These are phyloP conservation scores for Troides oblongomaculatus DNA, from an alignment of 2,888 invertebrate species.

Conservation along the genomic window DNA sequence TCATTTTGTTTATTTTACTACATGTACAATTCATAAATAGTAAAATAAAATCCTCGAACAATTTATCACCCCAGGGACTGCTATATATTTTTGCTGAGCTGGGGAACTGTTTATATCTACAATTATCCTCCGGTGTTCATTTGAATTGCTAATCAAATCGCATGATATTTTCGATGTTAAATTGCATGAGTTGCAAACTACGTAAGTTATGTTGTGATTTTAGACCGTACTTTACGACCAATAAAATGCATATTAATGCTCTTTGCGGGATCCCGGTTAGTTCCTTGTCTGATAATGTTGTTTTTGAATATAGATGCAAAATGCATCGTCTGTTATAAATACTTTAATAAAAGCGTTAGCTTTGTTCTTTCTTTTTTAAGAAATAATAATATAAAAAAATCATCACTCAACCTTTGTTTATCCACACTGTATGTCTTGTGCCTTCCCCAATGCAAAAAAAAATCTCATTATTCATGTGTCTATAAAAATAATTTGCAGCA, in stretches of 20 bases:
- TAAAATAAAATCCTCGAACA: slow-evolving; percentile 7
- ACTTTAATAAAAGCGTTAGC: not conserved
- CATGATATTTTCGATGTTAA: slow-evolving; percentile 28
- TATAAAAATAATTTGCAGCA: too few species aligned
- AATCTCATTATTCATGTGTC: too few species aligned
- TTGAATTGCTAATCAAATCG: slow-evolving; percentile 29
- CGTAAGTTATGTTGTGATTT: slow-evolving; percentile 35
- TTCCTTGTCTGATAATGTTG: slow-evolving; percentile 7
- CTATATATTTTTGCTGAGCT: slow-evolving; percentile 16
- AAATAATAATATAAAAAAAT: too few species aligned
- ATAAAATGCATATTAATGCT: slow-evolving; percentile 40
- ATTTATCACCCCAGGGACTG: not conserved
- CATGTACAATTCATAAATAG: slow-evolving; percentile 1
- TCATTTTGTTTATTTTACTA: not conserved
- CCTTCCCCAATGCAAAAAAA: too few species aligned
- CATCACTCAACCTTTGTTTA: too few species aligned
- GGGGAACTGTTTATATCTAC: slow-evolving; percentile 21
- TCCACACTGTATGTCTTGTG: too few species aligned
- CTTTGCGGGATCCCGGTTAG: slow-evolving; percentile 34
- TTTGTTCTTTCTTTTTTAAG: too few species aligned
- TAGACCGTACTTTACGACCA: slow-evolving; percentile 38
- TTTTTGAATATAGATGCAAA: not conserved
- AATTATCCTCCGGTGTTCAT: slow-evolving; percentile 23
- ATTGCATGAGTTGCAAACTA: slow-evolving; percentile 33
- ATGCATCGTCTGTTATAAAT: too few species aligned